Conservation (phyloP, 2,888 invertebrate genomes). For the Chalcis sispes region DNA sequence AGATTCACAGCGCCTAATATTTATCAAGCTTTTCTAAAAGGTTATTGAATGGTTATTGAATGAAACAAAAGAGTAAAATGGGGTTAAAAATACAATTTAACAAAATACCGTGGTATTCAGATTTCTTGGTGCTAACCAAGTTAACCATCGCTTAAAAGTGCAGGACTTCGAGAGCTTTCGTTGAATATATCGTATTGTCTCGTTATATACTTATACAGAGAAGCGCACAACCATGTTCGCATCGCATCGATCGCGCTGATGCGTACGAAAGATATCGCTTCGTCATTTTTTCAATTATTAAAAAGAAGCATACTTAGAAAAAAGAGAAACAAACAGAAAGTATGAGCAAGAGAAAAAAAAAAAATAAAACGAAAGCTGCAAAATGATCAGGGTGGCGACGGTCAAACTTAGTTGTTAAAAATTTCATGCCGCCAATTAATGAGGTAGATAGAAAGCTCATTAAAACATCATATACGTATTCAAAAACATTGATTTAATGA, state of each 20-base stretch:
- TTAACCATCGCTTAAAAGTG: conserved; percentile 50
- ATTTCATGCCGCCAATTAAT: too few relatives aligned
- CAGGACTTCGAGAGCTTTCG: conserved; percentile 54
- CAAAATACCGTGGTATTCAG: conserved; percentile 39
- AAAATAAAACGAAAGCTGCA: conserved; percentile 30
- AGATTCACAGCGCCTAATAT: conserved; percentile 47
- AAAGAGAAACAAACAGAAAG: conserved; percentile 7
- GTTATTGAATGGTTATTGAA: conserved; percentile 51
- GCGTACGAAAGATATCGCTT: conserved; percentile 17
- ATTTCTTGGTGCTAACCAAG: conserved; percentile 60
- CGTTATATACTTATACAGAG: conserved; percentile 24
- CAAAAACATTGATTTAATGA: too few relatives aligned
- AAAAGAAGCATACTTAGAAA: background rate
- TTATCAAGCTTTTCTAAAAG: conserved; percentile 56
- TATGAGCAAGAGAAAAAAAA: background rate
- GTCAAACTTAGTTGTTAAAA: too few relatives aligned
- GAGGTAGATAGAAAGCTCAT: too few relatives aligned
- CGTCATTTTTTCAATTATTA: conserved; percentile 27
- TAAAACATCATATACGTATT: too few relatives aligned
- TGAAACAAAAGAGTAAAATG: background rate
- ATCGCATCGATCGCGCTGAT: conserved; percentile 15
- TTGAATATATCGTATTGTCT: conserved; percentile 30
- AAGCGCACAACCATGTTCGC: conserved; percentile 41
- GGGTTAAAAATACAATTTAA: conserved; percentile 20
- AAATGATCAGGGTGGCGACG: background rate